A percentile compares a stretch with the other conserved stretches of the same genome.
phyloP scores from a whole-genome alignment of 2,113 vertebrate genomes.

The western clawed frog (Xenopus tropicalis) region UCB_Xtro_10.0 CM004450.2:109961001-109961500 shows the following conservation, averaged over 20 bases:
- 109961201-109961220: conserved; percentile 14
- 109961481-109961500: background rate
- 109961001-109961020: background rate
- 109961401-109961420: conserved; percentile 1
- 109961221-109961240: conserved; percentile 24
- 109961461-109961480: background rate
- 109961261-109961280: conserved; percentile 25
- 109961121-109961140: background rate
- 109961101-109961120: background rate
- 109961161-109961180: conserved; percentile 11
- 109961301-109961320: conserved; percentile 4
- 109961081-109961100: background rate
- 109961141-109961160: background rate
- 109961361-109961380: conserved; percentile 22
- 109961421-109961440: background rate
- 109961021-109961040: background rate
- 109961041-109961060: background rate
- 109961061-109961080: no score
- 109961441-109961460: background rate
- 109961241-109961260: conserved; percentile 25
- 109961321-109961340: conserved; percentile 18
- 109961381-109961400: conserved; percentile 16
- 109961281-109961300: conserved; percentile 27
- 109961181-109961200: conserved; percentile 26
- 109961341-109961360: conserved; percentile 23